A percentile compares a stretch with the other conserved stretches of the same genome.
Evolutionary conservation across 2,113 vertebrate genomes (phyloP).

Genomic region (Danionella cerebrum): DNA sequence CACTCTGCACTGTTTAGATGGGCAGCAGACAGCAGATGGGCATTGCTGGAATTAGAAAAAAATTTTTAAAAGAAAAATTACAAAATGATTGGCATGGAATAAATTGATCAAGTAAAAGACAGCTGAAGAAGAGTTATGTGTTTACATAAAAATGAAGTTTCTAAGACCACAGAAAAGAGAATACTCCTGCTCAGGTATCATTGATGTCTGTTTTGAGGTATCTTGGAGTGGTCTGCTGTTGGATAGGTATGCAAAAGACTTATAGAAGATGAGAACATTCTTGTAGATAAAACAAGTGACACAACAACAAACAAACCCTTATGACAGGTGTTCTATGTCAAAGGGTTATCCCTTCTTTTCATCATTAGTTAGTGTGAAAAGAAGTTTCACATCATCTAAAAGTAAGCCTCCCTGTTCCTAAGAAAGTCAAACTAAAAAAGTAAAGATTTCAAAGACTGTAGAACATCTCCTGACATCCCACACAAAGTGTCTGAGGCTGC

Average conservation of each 20-base stretch:
- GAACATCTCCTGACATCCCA: too few species aligned
- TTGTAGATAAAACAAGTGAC: background rate
- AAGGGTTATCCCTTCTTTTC: too few species aligned
- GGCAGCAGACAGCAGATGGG: background rate
- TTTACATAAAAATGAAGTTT: background rate
- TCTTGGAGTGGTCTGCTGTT: conserved; percentile 26
- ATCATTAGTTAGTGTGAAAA: too few species aligned
- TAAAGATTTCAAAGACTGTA: too few species aligned
- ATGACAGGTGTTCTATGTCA: too few species aligned
- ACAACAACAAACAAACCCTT: conserved; percentile 25
- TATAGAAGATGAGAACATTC: background rate
- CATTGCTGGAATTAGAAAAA: background rate
- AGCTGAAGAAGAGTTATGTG: background rate
- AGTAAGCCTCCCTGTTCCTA: too few species aligned
- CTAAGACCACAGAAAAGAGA: background rate
- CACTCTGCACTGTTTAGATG: background rate
- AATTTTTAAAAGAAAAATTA: too few species aligned
- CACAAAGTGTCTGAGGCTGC: too few species aligned
- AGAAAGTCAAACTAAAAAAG: too few species aligned
- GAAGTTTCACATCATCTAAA: too few species aligned
- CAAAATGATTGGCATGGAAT: background rate
- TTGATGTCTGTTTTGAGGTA: background rate
- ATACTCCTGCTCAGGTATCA: background rate
- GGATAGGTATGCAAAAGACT: background rate
- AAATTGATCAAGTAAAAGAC: background rate